These are phyloP conservation scores for Drosophila bunnanda DNA, from an alignment of 2,888 invertebrate genomes.

Conservation along the genomic window DNA sequence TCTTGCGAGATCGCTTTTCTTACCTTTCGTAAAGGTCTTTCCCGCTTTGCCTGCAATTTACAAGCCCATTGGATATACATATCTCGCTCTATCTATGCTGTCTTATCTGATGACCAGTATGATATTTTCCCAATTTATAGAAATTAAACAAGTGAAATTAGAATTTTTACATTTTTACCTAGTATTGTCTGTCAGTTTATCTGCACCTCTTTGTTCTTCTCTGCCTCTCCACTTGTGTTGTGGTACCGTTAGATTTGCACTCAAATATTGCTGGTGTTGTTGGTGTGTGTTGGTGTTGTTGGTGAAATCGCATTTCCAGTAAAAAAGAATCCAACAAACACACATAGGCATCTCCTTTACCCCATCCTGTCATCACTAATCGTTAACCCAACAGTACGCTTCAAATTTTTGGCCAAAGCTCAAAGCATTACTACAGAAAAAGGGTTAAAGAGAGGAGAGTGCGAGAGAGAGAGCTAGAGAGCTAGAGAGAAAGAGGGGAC, in stretches of 20 bases:
- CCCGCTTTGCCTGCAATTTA: no score
- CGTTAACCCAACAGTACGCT: slow-evolving; percentile 26
- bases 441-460: background rate
- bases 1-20: background rate
- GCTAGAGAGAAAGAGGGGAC: no score
- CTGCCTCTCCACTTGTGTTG: slow-evolving; percentile 19
- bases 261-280: slow-evolving; percentile 41
- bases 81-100: no score
- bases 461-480: no score
- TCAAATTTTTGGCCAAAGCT: slow-evolving; percentile 6
- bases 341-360: background rate
- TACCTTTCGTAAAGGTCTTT: background rate
- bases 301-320: slow-evolving; percentile 14
- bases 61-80: no score
- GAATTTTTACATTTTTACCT: no score
- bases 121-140: background rate
- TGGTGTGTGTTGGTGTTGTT: slow-evolving; percentile 1
- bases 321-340: slow-evolving; percentile 1
- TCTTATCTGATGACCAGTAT: no score
- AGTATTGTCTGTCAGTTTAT: background rate
- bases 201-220: background rate
- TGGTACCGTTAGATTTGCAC: slow-evolving; percentile 62
- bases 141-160: background rate
- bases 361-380: background rate
- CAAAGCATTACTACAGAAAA: slow-evolving; percentile 4